These are phyloP conservation scores for Spilarctia lutea DNA, from an alignment of 2,888 invertebrate genomes.

Conservation along the genomic window DNA sequence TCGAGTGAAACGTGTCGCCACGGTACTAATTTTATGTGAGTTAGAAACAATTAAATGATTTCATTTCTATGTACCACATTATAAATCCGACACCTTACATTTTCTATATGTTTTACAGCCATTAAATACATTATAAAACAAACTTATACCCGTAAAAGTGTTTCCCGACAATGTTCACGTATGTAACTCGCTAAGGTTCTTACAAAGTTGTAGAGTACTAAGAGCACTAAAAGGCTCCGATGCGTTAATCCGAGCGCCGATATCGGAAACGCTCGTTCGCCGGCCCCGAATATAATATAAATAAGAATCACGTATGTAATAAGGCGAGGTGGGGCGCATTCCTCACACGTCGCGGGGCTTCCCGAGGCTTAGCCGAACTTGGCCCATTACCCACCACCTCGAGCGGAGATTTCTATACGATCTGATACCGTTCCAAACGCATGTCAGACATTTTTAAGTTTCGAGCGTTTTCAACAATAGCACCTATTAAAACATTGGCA, in stretches of 20 bases:
- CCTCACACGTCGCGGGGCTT: constrained; percentile 81
- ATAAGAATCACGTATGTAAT: constrained; percentile 87
- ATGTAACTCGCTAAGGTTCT: constrained; percentile 66
- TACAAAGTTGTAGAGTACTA: constrained; percentile 70
- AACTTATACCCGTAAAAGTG: constrained; percentile 54
- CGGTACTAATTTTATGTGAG: constrained; percentile 29
- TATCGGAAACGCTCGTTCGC: constrained; percentile 66
- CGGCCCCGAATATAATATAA: constrained; percentile 79
- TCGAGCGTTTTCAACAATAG: constrained; percentile 29
- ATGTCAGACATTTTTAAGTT: constrained; percentile 56
- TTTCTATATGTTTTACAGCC: constrained; percentile 46
- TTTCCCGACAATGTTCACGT: constrained; percentile 52
- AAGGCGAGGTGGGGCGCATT: constrained; percentile 76
- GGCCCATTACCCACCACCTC: constrained; percentile 75
- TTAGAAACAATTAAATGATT: constrained; percentile 39
- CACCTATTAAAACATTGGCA: constrained; percentile 10
- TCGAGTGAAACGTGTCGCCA: background rate
- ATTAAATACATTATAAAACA: constrained; percentile 53
- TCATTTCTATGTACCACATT: constrained; percentile 32
- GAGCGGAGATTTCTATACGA: constrained; percentile 65
- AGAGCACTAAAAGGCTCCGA: constrained; percentile 71
- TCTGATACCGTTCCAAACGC: constrained; percentile 56
- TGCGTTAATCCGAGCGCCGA: constrained; percentile 78
- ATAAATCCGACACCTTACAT: constrained; percentile 41
- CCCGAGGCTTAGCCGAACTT: constrained; percentile 79